Base-by-base conservation (phyloP, 2,888 invertebrate species). In the Mythimna loreyi region DNA sequence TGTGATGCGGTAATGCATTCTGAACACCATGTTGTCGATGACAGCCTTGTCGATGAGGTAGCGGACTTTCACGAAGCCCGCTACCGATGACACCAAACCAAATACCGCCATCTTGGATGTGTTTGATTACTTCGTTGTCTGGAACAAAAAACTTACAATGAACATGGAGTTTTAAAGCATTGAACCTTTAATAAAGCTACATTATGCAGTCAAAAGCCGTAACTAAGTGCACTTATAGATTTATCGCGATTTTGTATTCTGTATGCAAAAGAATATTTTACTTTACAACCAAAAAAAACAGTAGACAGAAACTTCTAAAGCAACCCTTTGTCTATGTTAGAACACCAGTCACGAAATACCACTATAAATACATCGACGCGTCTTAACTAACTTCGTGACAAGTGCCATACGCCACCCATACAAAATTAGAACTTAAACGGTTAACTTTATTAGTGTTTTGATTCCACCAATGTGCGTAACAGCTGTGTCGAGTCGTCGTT, bases 31-130 rank as follows among this genome's bases (percentile, higher is more conserved):
- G 93, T 98, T 98, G 96, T 98, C 98, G 88, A 98, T 98, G 85
- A 98, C 96, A 75, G 98, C 98, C 93, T 97, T 98, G 96, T 98
- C 98, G 91, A 98, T 97, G 84, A 98, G 96, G 96, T 97, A 98
- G 92, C 98, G 97, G 92, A 98, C 98, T 96, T 98, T 98, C 86
- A 98, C 97, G 92, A 98, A 98, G 95, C 98, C 98, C 96, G 98
- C 98, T 86, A 98, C 97, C 85, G 98, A 97, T 89, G 98, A 98
- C 84, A 98, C 97, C 97, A 98, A 96, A 80, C 98, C 98, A 90
- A 98, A 97, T 80, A 98, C 97, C 89, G 98, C 97, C 98, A 98
- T 98, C 89, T 93, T 92, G 83, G 60, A 80, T 81, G 71, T 76
- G 62, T 87, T 91, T 96, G 90, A 86, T 86, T 87, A 87, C 79